Evolutionary conservation across 1,140 invertebrate genomes (phyloP).

Genomic region (Riptortus pedestris): DNA sequence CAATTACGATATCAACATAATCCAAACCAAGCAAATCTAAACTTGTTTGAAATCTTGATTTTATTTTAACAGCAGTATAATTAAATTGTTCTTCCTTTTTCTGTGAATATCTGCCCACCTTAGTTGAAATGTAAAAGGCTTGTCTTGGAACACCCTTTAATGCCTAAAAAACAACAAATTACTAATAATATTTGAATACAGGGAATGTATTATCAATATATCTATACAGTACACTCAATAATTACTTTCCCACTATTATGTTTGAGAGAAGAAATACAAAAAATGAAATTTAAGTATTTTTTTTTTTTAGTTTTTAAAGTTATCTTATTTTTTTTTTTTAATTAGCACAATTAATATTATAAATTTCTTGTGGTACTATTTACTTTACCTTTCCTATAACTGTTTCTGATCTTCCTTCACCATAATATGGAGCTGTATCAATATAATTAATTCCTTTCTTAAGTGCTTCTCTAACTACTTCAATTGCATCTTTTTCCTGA

Average conservation of each 20-base stretch:
- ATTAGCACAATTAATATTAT: no score
- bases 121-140: slow-evolving; percentile 85
- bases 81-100: slow-evolving; percentile 72
- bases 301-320: no score
- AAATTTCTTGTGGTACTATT: no score
- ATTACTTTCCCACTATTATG: no score
- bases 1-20: slow-evolving; percentile 83
- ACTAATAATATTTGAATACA: slow-evolving; percentile 14
- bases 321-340: no score
- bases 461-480: slow-evolving; percentile 57
- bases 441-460: slow-evolving; percentile 80
- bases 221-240: no score
- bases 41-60: slow-evolving; percentile 65
- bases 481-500: slow-evolving; percentile 51
- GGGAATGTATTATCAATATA: not conserved
- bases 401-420: slow-evolving; percentile 70
- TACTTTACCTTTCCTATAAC: slow-evolving; percentile 67
- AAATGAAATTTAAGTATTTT: no score
- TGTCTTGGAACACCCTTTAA: slow-evolving; percentile 64
- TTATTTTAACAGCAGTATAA: slow-evolving; percentile 65
- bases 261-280: no score
- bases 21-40: slow-evolving; percentile 61
- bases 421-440: slow-evolving; percentile 85
- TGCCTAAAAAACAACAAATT: slow-evolving; percentile 47
- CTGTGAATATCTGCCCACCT: slow-evolving; percentile 73